Evolutionary conservation across 2,888 invertebrate genomes (phyloP), one percentile per base, ranked within the genome.

Genomic region (Apodemia zela): DNA sequence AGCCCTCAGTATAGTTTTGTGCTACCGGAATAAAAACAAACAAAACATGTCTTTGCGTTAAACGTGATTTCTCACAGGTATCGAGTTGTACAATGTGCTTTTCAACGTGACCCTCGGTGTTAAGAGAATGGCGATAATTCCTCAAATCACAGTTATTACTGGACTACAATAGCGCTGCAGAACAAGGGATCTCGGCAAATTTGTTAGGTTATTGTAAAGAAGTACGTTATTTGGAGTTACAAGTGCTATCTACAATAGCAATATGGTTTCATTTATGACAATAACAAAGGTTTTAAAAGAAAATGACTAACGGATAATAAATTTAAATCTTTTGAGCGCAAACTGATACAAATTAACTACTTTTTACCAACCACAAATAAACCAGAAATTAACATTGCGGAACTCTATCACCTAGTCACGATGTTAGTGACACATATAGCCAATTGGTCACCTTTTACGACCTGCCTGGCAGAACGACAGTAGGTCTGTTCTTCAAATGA

Each of bases 61-160:
- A 87, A 87, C 87, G 87, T 81, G 73, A 79, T 84, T 90, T 90
- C 90, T 85, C 90, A 90, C 89, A 86, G 79, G 82, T 90, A 88
- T 90, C 87, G 81, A 66, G 77, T 88, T 78, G 66, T 72, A 79
- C 81, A 83, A 81, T 78, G 71, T 67, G 72, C 75, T 73, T 76
- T 78, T 57, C 29, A 57, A 25, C 72, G 64, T 72, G 77, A 76
- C 81, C 87, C 87, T 75, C 68, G 67, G 71, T 65, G 70, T 72
- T 82, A 86, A 85, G 75, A 86, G 85, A 87, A 86, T 80, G 72
- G 74, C 76, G 79, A 81, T 80, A 82, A 83, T 84, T 81, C 73
- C 61, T 71, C 75, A 87, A 89, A 90, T 87, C 80, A 88, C 85
- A 81, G 84, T 87, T 82, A 89, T 90, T 90, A 89, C 72, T 67